phyloP scores from a whole-genome alignment of 35 echinoderm and acorn worm genomes.

The Lytechinus pictus region DNA sequence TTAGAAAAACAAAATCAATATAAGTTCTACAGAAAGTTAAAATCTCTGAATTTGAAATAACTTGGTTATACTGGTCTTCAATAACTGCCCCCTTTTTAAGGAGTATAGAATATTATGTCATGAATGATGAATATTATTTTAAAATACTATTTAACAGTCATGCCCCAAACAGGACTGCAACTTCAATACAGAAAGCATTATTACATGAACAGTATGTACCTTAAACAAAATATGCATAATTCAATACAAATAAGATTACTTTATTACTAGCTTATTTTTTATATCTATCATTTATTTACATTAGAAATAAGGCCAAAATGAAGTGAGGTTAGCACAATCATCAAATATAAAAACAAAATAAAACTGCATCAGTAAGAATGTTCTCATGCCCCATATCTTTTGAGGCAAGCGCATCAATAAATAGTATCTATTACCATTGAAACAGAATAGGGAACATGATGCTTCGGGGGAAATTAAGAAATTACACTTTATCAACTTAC shows the following conservation, averaged over 20 bases:
- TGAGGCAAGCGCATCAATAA: background rate
- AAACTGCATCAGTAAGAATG: background rate
- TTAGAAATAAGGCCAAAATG: background rate
- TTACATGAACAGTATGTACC: background rate
- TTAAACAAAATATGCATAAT: background rate
- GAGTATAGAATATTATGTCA: background rate
- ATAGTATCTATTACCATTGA: background rate
- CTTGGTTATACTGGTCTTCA: background rate
- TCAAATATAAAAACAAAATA: background rate
- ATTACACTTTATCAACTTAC: background rate
- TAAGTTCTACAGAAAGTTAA: no score
- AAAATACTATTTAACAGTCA: background rate
- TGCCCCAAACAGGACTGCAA: background rate
- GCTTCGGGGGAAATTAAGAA: background rate
- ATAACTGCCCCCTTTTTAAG: background rate
- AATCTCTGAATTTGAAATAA: no score
- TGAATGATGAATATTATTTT: background rate
- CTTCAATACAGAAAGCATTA: background rate
- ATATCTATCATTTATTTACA: background rate
- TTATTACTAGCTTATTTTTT: background rate
- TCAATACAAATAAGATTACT: background rate
- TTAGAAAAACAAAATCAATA: no score
- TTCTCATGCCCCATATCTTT: background rate
- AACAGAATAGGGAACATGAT: background rate
- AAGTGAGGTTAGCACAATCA: background rate